Evolutionary conservation across 2,888 invertebrate genomes (phyloP).

Genomic region (Tillus elongatus): DNA sequence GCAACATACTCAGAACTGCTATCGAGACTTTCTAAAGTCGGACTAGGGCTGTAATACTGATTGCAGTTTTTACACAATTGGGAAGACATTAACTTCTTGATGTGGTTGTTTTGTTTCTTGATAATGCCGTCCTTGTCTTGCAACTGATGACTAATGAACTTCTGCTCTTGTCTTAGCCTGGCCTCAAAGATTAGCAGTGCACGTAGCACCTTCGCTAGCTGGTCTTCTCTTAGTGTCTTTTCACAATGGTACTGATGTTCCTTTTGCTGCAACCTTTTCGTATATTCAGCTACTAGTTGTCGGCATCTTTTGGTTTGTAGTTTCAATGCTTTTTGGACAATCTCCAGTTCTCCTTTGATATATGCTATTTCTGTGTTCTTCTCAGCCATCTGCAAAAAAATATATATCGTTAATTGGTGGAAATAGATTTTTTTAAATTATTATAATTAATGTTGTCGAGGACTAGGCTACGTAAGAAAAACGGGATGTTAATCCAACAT

Average conservation of each 20-base stretch:
- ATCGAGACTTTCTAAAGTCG: constrained; percentile 35
- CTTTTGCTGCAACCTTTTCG: constrained; percentile 50
- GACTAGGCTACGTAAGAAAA: no score
- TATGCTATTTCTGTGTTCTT: constrained; percentile 51
- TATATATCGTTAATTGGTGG: constrained; percentile 4
- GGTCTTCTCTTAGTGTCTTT: constrained; percentile 57
- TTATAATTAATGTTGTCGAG: no score
- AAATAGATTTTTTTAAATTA: no score
- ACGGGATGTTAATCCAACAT: no score
- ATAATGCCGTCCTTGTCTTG: constrained; percentile 65
- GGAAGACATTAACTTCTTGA: constrained; percentile 52
- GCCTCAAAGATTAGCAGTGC: constrained; percentile 65
- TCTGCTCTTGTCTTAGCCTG: constrained; percentile 62
- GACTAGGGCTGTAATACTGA: constrained; percentile 32
- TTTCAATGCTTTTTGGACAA: constrained; percentile 57
- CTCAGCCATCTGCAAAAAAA: constrained; percentile 56
- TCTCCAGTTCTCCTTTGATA: constrained; percentile 54
- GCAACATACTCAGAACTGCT: constrained; percentile 39
- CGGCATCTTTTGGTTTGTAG: constrained; percentile 58
- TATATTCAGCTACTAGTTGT: constrained; percentile 58
- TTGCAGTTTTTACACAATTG: constrained; percentile 41
- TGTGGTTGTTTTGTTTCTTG: constrained; percentile 59
- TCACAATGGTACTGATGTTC: constrained; percentile 54
- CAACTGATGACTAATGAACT: constrained; percentile 57
- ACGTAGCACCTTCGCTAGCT: constrained; percentile 59